phyloP scores from a whole-genome alignment of 2,797 vertebrate species.

The Enteromius unitaeniatus region DNA sequence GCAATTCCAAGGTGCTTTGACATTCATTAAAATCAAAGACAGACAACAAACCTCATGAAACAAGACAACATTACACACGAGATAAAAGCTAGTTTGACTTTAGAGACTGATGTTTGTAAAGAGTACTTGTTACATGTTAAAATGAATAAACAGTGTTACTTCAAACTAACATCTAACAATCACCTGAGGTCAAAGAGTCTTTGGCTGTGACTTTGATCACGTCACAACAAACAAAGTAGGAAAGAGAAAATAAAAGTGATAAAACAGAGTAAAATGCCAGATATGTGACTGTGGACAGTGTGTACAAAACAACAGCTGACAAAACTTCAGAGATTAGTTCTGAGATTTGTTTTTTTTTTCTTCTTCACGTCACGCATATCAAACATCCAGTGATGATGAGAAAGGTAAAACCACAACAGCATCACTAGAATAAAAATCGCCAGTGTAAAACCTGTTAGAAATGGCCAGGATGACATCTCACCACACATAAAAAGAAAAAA shows the following conservation, averaged over 20 bases:
- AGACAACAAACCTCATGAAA: neutral
- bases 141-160: neutral
- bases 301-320: neutral
- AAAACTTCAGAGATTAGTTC: neutral
- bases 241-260: neutral
- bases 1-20: neutral
- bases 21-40: neutral
- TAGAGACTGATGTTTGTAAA: neutral
- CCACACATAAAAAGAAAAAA: neutral
- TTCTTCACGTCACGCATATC: neutral
- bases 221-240: neutral
- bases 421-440: neutral
- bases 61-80: neutral
- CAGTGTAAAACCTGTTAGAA: neutral
- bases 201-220: neutral
- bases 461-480: neutral
- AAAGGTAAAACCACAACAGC: neutral
- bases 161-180: neutral
- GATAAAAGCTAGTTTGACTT: neutral
- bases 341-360: no score
- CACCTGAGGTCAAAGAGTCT: conserved; percentile 14
- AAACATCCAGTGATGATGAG: neutral
- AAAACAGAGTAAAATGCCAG: neutral
- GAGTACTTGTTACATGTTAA: neutral
- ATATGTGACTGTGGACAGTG: neutral